Evolutionary conservation across 1,140 invertebrate species (phyloP).

Genomic region (Sarcophaga peregrina): DNA sequence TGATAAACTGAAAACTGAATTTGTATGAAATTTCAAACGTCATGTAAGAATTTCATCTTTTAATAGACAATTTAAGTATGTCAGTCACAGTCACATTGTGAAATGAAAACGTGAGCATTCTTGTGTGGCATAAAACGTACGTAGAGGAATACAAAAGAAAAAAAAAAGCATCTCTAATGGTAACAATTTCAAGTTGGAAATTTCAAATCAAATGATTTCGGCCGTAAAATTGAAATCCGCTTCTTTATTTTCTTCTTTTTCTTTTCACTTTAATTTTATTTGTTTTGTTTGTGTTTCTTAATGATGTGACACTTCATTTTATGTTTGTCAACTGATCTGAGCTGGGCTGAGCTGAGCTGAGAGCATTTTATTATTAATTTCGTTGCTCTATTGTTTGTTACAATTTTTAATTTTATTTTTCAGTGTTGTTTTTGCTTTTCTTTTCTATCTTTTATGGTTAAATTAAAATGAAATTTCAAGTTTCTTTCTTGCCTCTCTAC

Average conservation of each 20-base stretch:
- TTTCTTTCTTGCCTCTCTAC: slow-evolving; percentile 8
- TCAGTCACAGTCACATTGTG: no score
- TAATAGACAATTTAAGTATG: no score
- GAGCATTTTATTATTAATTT: neutral
- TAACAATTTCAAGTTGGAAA: neutral
- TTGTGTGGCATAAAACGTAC: no score
- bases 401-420: neutral
- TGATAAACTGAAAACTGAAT: no score
- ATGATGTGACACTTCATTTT: slow-evolving; percentile 36
- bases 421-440: neutral
- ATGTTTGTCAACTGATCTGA: slow-evolving; percentile 25
- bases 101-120: neutral
- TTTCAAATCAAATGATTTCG: neutral
- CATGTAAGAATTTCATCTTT: no score
- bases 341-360: no score
- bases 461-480: slow-evolving; percentile 35
- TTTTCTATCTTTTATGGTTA: slow-evolving; percentile 14
- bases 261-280: slow-evolving; percentile 23
- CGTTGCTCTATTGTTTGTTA: slow-evolving; percentile 6
- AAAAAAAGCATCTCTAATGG: neutral
- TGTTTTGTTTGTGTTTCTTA: slow-evolving; percentile 17
- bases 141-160: neutral
- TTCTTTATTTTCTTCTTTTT: neutral
- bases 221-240: neutral
- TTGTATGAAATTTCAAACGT: no score